These are phyloP conservation scores for Silvanus unidentatus DNA, from an alignment of 2,888 invertebrate genomes.

Conservation along the genomic window DNA sequence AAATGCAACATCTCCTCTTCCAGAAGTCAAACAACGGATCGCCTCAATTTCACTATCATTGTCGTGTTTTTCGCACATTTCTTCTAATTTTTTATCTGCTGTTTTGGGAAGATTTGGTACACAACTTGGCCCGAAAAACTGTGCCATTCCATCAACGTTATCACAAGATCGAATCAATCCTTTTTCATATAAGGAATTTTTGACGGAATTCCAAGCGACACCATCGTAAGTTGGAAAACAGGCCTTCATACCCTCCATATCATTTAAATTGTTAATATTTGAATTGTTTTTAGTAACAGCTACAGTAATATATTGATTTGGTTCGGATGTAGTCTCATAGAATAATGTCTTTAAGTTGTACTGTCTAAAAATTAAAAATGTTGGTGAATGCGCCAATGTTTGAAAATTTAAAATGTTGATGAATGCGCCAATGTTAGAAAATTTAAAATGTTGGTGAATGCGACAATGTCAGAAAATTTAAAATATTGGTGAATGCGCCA, in stretches of 20 bases:
- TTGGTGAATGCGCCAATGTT: too few species aligned
- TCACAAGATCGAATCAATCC: conserved; percentile 44
- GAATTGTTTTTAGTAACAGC: conserved; percentile 62
- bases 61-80: conserved; percentile 35
- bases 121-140: conserved; percentile 66
- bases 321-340: conserved; percentile 56
- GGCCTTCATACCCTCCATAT: conserved; percentile 65
- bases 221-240: conserved; percentile 80
- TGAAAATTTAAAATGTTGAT: too few species aligned
- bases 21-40: conserved; percentile 60
- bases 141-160: conserved; percentile 37
- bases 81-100: conserved; percentile 31
- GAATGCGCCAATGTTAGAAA: too few species aligned
- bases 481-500: too few species aligned
- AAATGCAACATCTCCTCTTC: conserved; percentile 72
- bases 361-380: conserved; percentile 45
- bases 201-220: conserved; percentile 60
- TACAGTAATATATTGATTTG: conserved; percentile 58
- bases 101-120: conserved; percentile 48
- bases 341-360: conserved; percentile 54
- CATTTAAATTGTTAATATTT: conserved; percentile 53
- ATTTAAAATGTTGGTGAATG: too few species aligned
- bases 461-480: too few species aligned
- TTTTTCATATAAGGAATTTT: conserved; percentile 44
- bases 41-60: conserved; percentile 57